phyloP scores from a whole-genome alignment of 2,888 invertebrate species.

The Elysia crispata region DNA sequence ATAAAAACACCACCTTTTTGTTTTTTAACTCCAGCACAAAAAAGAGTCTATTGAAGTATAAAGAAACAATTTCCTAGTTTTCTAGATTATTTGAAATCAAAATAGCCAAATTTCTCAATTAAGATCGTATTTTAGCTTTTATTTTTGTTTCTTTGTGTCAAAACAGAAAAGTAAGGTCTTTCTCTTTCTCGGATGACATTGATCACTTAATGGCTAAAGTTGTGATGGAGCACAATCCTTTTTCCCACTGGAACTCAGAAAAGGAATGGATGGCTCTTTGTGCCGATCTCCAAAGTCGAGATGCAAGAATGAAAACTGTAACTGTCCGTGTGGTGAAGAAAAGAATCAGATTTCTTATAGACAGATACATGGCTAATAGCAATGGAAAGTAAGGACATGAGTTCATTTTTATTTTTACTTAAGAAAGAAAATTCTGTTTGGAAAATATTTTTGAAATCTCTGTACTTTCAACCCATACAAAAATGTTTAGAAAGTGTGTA shows the following conservation, averaged over 20 bases:
- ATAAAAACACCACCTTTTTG: no score
- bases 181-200: conserved; percentile 18
- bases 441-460: no score
- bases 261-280: not conserved
- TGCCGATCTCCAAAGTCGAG: not conserved
- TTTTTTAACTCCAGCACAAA: no score
- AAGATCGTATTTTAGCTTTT: no score
- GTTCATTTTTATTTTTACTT: not conserved
- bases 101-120: no score
- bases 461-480: no score
- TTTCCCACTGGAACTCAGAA: not conserved
- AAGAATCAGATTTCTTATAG: conserved; percentile 11
- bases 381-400: not conserved
- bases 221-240: not conserved
- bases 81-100: no score
- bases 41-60: no score
- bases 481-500: no score
- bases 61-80: no score
- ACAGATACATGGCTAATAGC: conserved; percentile 6
- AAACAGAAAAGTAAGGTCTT: not conserved
- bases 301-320: not conserved
- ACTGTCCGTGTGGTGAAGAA: conserved; percentile 19
- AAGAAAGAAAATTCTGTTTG: no score
- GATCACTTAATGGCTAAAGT: conserved; percentile 9
- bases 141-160: not conserved